These are phyloP conservation scores for Carassius carassius DNA, from an alignment of 2,113 vertebrate species.

Conservation along the genomic window DNA sequence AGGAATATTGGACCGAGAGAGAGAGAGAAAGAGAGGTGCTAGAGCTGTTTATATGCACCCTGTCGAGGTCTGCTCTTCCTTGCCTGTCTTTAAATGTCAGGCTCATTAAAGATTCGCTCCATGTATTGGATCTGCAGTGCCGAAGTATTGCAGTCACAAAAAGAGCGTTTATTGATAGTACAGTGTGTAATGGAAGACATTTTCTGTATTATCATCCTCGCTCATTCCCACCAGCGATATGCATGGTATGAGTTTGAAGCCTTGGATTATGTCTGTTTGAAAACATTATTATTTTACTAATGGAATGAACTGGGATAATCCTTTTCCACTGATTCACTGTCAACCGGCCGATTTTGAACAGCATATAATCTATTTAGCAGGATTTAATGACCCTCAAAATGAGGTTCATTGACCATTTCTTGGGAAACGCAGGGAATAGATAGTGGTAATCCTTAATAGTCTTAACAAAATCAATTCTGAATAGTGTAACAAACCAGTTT, in stretches of 20 bases:
- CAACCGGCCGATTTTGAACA: background rate
- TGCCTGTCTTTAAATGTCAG: conserved; percentile 65
- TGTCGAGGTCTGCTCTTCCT: conserved; percentile 43
- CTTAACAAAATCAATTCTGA: background rate
- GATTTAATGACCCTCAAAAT: conserved; percentile 33
- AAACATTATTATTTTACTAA: conserved; percentile 35
- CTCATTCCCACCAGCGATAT: conserved; percentile 24
- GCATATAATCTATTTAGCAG: conserved; percentile 16
- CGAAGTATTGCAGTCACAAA: conserved; percentile 21
- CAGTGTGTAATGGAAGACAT: background rate
- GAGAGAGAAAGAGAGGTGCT: conserved; percentile 9
- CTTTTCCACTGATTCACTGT: conserved; percentile 25
- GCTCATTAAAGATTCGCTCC: conserved; percentile 61
- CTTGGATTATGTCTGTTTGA: conserved; percentile 28
- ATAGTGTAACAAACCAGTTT: background rate
- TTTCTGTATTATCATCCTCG: background rate
- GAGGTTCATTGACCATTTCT: conserved; percentile 22
- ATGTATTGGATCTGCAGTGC: conserved; percentile 37
- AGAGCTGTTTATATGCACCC: conserved; percentile 38
- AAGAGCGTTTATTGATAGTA: conserved; percentile 17
- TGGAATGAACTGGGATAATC: conserved; percentile 38
- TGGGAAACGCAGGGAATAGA: background rate
- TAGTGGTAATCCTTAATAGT: conserved; percentile 9
- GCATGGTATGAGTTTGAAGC: conserved; percentile 17
- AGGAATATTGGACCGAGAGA: background rate